Percentiles rank a stretch among this genome's conserved stretches.
phyloP scores from a whole-genome alignment of 2,113 vertebrate genomes.

The Alligator sinensis region DNA sequence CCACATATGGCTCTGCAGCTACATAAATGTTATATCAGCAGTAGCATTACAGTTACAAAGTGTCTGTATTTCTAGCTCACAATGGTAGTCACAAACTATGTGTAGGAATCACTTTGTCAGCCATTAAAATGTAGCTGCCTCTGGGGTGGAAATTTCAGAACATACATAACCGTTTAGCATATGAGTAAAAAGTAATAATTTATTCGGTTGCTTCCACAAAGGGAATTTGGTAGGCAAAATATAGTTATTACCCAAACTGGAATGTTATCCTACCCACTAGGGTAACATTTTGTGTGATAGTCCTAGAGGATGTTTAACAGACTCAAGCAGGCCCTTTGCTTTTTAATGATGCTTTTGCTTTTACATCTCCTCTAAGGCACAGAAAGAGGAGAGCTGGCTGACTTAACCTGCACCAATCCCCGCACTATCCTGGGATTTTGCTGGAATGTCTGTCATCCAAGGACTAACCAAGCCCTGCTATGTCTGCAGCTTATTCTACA shows the following conservation, averaged over 20 bases:
- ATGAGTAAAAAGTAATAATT: not conserved
- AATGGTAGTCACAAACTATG: not conserved
- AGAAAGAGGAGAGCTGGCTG: not conserved
- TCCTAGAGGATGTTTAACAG: not conserved
- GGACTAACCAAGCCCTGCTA: not conserved
- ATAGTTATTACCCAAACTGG: not conserved
- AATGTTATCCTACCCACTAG: not conserved
- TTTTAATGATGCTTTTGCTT: not conserved
- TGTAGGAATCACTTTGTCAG: accelerated
- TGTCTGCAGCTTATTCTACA: not conserved
- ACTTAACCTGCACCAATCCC: accelerated
- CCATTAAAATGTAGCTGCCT: not conserved
- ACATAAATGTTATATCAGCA: too few relatives aligned
- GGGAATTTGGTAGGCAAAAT: not conserved
- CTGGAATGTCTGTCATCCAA: not conserved
- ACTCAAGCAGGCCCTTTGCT: not conserved
- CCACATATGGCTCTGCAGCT: not conserved
- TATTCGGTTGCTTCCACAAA: not conserved
- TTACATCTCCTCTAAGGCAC: not conserved
- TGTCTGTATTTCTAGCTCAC: not conserved
- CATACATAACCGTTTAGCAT: not conserved
- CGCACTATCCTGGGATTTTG: not conserved
- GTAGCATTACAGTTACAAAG: too few relatives aligned
- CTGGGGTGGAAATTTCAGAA: not conserved
- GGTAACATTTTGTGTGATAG: not conserved